phyloP scores from a whole-genome alignment of 2,888 invertebrate genomes.

The Julus scanicus region DNA sequence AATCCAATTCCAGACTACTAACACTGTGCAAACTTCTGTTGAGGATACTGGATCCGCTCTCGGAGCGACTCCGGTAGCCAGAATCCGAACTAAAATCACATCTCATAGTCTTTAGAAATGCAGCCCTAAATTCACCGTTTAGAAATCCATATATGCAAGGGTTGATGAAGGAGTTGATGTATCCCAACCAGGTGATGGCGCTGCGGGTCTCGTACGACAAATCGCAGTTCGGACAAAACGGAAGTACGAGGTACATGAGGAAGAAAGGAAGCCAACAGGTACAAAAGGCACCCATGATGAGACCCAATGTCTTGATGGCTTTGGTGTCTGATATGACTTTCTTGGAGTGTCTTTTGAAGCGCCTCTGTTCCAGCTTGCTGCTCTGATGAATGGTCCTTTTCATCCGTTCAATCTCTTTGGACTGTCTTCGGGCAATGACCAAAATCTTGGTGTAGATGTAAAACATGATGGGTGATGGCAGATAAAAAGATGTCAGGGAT shows the following conservation, averaged over 20 bases:
- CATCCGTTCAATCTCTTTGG: no score
- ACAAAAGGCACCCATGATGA: constrained; percentile 88
- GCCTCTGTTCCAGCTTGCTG: constrained; percentile 54
- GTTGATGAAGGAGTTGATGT: constrained; percentile 90
- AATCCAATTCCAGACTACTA: constrained; percentile 58
- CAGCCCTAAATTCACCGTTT: constrained; percentile 85
- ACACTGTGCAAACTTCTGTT: constrained; percentile 57
- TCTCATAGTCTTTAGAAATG: constrained; percentile 77
- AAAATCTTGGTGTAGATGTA: constrained; percentile 65
- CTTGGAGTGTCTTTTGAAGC: constrained; percentile 49
- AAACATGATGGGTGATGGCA: constrained; percentile 64
- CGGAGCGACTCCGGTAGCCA: constrained; percentile 48
- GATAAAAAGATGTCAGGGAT: constrained; percentile 63
- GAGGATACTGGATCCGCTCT: constrained; percentile 52
- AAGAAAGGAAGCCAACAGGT: constrained; percentile 92
- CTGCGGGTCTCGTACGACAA: constrained; percentile 73
- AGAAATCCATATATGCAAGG: constrained; percentile 92
- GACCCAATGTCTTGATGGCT: constrained; percentile 86
- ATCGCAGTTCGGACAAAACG: constrained; percentile 75
- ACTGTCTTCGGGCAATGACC: constrained; percentile 59
- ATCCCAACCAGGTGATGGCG: constrained; percentile 85
- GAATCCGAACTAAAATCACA: constrained; percentile 35
- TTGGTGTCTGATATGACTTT: constrained; percentile 75
- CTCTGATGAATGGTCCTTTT: background rate
- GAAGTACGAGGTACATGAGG: constrained; percentile 81